Conservation (phyloP, 2,888 invertebrate genomes). For the Blastobasis lacticolella region DNA sequence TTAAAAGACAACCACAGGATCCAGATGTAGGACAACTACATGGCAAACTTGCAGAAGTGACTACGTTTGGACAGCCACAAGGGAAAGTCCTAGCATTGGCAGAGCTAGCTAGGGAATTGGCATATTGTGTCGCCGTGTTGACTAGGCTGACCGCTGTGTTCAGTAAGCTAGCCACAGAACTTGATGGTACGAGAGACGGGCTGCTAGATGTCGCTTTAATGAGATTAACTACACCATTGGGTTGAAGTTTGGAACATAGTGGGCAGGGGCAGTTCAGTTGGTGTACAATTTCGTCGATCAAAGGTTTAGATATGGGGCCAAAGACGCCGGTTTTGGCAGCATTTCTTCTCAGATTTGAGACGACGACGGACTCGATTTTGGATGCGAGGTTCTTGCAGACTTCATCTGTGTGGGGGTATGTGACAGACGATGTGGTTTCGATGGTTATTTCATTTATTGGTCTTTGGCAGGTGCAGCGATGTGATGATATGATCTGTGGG, state of each 20-base stretch:
- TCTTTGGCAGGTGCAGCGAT: background rate
- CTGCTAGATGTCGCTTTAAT: background rate
- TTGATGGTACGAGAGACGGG: background rate
- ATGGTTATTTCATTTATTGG: background rate
- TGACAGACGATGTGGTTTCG: background rate
- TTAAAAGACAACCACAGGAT: background rate
- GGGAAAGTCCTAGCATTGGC: too few relatives aligned
- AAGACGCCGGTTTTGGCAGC: conserved; percentile 14
- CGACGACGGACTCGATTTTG: conserved; percentile 18
- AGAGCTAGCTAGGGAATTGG: too few relatives aligned
- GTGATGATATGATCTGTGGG: conserved; percentile 3
- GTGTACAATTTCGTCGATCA: conserved; percentile 11
- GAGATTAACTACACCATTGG: background rate
- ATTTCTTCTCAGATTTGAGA: conserved; percentile 16
- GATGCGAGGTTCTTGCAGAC: conserved; percentile 17
- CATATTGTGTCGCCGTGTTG: too few relatives aligned
- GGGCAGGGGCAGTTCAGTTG: background rate
- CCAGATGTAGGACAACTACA: too few relatives aligned
- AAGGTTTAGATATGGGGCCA: conserved; percentile 14
- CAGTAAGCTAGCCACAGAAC: background rate
- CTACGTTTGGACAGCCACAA: too few relatives aligned
- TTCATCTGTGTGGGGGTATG: conserved; percentile 1
- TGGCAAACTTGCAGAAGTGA: too few relatives aligned
- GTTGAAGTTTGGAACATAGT: background rate
- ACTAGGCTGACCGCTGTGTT: too few relatives aligned